Base-by-base conservation (phyloP, 2,797 vertebrate genomes). In the Anguilla megastoma region DNA sequence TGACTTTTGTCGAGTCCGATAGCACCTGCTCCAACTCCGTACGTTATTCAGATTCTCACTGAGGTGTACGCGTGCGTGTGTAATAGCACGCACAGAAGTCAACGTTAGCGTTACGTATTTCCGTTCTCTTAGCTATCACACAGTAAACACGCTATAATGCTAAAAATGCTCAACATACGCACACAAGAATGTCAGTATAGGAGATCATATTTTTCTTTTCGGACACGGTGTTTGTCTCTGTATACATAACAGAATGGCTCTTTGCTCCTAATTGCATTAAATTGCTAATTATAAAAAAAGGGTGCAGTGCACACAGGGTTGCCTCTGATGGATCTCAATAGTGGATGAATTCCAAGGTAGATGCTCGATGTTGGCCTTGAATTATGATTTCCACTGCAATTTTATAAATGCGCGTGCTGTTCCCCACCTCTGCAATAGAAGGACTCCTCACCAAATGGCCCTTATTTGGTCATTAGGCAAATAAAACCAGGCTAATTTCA, bases 1-100 rank as follows among this genome's bases (percentile, higher is more conserved):
- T 85, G 56, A 58, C 84, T 85, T 27, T 60, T 30, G 84, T 85
- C 52, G 60, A 85, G 33, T 14, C 33, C 45, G 74, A 45, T 79
- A 21, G 33, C 21, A 79, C 4, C 74, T 41, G 14, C 74, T 45
- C 14, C 74, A 41, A 45, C 14, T 45, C 74, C 5, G 33, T 27
- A 45, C 45, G 7, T 41, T 45, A 18, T 9, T 79, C 33, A 45
- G 74, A 41, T 79, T 79, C 18, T 79, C 74, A 41, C 74, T 9
- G 36, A 21, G 36, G 30, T 36, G 16, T 45, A 2, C 4, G 36
- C 0, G 36, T 41, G 36, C 5, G 74, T 1, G 74, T n/a, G 6
- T 60, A 69, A 69, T 69, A 69, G 6, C 52, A 69, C 9, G 63
- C 5, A 69, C 24, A 5, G 63, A 69, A 69, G 9, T 54, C 52